phyloP scores from a whole-genome alignment of 2,888 invertebrate species.

The Harpalus rubripes region DNA sequence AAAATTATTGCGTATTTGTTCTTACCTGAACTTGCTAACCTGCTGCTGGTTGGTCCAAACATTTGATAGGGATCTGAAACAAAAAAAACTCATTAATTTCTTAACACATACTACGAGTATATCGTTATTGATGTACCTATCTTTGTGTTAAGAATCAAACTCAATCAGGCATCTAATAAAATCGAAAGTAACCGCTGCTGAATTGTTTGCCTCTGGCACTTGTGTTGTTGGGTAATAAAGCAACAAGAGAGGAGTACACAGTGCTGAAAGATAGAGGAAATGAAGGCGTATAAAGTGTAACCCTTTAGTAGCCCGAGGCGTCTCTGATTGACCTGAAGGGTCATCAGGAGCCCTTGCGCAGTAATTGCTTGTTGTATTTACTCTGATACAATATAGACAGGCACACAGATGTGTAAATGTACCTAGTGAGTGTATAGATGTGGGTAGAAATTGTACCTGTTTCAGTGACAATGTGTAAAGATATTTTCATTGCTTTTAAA shows the following conservation, averaged over 20 bases:
- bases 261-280: slow-evolving; percentile 51
- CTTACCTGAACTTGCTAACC: slow-evolving; percentile 96
- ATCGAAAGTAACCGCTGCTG: slow-evolving; percentile 25
- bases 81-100: slow-evolving; percentile 70
- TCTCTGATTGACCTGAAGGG: slow-evolving; percentile 72
- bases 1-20: neutral
- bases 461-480: too few species aligned
- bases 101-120: neutral
- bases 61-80: slow-evolving; percentile 98
- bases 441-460: too few species aligned
- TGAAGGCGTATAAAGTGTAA: slow-evolving; percentile 62
- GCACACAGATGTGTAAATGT: neutral
- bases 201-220: neutral
- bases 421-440: neutral
- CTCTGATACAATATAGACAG: neutral
- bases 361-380: slow-evolving; percentile 55
- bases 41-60: slow-evolving; percentile 98
- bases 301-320: slow-evolving; percentile 69
- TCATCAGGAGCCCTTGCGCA: slow-evolving; percentile 70
- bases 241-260: slow-evolving; percentile 10
- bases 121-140: too few species aligned
- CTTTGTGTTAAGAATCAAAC: neutral
- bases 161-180: slow-evolving; percentile 37
- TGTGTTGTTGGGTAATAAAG: slow-evolving; percentile 50
- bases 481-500: too few species aligned